phyloP scores from a whole-genome alignment of 92 coral and sea anemone species.

The Paragorgia papillata region DNA sequence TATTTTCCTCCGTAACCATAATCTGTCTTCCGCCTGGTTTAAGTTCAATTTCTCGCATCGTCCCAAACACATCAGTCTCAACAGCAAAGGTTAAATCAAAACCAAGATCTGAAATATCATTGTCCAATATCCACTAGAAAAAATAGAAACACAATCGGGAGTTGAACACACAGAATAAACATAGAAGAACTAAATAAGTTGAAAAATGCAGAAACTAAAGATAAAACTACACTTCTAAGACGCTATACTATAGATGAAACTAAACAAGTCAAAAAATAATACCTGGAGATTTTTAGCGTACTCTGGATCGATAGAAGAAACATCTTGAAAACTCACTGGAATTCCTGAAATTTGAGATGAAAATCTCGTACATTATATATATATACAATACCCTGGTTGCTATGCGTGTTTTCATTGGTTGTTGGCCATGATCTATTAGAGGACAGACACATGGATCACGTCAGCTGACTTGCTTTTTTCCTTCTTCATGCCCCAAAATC shows the following conservation, averaged over 20 bases:
- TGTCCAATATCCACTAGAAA: conserved; percentile 58
- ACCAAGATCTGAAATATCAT: conserved; percentile 51
- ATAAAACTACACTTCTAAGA: not conserved
- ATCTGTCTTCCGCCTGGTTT: conserved; percentile 44
- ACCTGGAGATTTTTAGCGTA: conserved; percentile 66
- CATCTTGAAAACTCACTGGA: conserved; percentile 64
- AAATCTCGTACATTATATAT: too few species aligned
- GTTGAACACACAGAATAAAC: too few species aligned
- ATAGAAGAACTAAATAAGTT: too few species aligned
- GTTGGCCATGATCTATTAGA: too few species aligned
- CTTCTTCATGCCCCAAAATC: too few species aligned
- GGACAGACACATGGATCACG: too few species aligned
- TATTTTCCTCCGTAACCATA: conserved; percentile 55
- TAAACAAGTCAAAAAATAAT: too few species aligned
- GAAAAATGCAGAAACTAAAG: not conserved
- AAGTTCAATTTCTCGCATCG: conserved; percentile 56
- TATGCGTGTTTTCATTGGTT: too few species aligned
- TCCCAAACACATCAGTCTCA: conserved; percentile 62
- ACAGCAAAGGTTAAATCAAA: conserved; percentile 56
- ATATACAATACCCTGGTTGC: too few species aligned
- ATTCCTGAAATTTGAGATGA: conserved; percentile 40
- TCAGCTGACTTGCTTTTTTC: too few species aligned
- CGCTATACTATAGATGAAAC: too few species aligned
- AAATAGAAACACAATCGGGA: too few species aligned
- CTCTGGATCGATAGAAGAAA: conserved; percentile 63